Evolutionary conservation across 2,888 invertebrate genomes (phyloP), one percentile per base, ranked within the genome.

Genomic region (Sialis fuliginosa): DNA sequence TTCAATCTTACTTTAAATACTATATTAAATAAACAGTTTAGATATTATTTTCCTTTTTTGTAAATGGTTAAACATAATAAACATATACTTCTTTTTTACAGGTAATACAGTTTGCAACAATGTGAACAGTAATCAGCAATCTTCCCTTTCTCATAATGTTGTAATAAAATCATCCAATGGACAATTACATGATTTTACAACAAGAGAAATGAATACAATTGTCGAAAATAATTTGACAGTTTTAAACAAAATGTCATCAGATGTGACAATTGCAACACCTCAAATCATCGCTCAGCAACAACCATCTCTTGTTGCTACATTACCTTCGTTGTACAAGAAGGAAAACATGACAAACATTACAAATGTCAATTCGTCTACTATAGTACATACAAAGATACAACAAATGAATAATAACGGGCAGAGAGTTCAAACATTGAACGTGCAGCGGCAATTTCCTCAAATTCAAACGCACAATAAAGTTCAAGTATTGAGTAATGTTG

Each of bases 401-500:
- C 35, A 35, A 6, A 31, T 47, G 1, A 47, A 42, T 12, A 47
- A 22, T 4, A 47, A 42, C 9, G 42, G 42, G 13, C 47, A 47
- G 9, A 9, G 47, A 12, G n/a, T 47, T 7, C 47, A 47, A 35
- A 42, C 47, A n/a, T 22, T 47, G n/a, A 47, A 47, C 31, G 37
- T 47, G 33, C 47, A 47, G 22, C 42, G 47, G 32, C 47, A 47
- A 9, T 33, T 47, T n/a, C 32, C 47, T 2, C 47, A 47, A 9
- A 9, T 52, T 9, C 42, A 55, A 4, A 32, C 50, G 3, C 51
- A 51, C 33, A 61, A 54, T 50, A 65, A 65, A 56, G 53, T 66
- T n/a, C 66, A 66, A 54, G 61, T 66, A 44, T 49, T 66, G 30
- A 60, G 63, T 47, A 65, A 65, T 50, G 58, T 64, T 33, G 53